Evolutionary conservation across 2,113 vertebrate species (phyloP).

Genomic region (Austrofundulus limnaeus): DNA sequence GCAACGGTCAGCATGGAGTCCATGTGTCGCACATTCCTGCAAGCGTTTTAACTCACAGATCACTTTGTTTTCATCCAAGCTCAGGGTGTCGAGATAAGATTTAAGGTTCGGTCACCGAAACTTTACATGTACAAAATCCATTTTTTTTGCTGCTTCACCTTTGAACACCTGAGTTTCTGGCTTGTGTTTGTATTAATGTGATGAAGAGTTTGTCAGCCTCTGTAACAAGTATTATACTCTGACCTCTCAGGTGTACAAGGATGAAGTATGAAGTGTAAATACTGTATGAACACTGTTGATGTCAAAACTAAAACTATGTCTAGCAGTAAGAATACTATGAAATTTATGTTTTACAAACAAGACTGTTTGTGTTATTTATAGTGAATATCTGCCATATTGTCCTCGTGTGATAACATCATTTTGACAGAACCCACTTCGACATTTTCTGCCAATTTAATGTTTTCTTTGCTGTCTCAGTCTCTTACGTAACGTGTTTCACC

Average conservation of each 20-base stretch:
- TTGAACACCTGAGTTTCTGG: constrained; percentile 17
- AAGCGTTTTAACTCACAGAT: constrained; percentile 25
- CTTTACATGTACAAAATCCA: constrained; percentile 24
- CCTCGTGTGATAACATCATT: constrained; percentile 44
- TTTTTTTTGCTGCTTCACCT: constrained; percentile 24
- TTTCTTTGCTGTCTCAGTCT: constrained; percentile 24
- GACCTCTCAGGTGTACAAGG: constrained; percentile 41
- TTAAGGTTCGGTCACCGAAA: constrained; percentile 28
- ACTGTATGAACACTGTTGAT: constrained; percentile 35
- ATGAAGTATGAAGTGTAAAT: constrained; percentile 57
- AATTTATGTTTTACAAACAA: constrained; percentile 15
- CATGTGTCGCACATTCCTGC: constrained; percentile 60
- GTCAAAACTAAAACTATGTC: constrained; percentile 24
- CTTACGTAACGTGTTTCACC: constrained; percentile 31
- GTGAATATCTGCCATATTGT: constrained; percentile 3
- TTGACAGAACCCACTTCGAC: constrained; percentile 12
- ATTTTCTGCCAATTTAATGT: constrained; percentile 31
- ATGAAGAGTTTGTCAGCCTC: constrained; percentile 24
- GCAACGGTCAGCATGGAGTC: constrained; percentile 15
- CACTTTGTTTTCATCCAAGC: constrained; percentile 28
- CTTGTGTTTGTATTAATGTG: constrained; percentile 30
- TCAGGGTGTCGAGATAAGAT: constrained; percentile 43
- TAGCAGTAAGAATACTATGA: constrained; percentile 29
- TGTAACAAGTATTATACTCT: constrained; percentile 48
- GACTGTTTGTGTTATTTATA: constrained; percentile 11